phyloP scores from a whole-genome alignment of 2,888 invertebrate species.

The Leucophenga montana region DNA sequence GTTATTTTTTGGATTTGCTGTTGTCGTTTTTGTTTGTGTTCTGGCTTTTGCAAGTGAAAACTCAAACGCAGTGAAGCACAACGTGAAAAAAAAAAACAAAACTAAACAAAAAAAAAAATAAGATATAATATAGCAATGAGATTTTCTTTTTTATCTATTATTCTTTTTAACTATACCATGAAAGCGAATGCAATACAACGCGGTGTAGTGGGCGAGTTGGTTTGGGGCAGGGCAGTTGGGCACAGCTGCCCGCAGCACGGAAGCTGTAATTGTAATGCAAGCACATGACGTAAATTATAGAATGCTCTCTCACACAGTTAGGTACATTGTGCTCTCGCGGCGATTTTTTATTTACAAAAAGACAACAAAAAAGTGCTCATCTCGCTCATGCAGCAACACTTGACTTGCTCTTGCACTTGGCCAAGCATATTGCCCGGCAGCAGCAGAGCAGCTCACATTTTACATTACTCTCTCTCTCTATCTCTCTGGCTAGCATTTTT shows the following conservation, averaged over 20 bases:
- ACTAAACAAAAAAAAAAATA: no score
- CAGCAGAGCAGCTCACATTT: no score
- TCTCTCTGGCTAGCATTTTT: neutral
- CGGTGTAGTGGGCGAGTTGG: neutral
- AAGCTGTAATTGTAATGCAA: constrained; percentile 24
- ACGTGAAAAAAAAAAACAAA: no score
- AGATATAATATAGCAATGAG: constrained; percentile 8
- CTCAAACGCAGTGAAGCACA: constrained; percentile 42
- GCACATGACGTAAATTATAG: constrained; percentile 39
- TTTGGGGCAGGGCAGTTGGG: neutral
- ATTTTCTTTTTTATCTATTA: neutral
- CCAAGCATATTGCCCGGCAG: neutral
- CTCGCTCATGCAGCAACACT: neutral
- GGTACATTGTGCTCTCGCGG: neutral
- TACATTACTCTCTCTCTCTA: neutral
- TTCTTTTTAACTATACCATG: constrained; percentile 3
- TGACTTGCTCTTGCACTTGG: constrained; percentile 65
- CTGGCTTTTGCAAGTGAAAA: constrained; percentile 38
- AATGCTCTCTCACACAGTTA: constrained; percentile 14
- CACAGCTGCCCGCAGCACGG: neutral
- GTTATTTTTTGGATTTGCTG: constrained; percentile 7
- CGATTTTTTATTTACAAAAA: neutral
- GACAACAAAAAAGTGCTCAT: neutral
- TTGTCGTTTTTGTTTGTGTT: constrained; percentile 14
- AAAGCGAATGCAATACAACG: constrained; percentile 22